phyloP scores from a whole-genome alignment of 2,888 invertebrate species.

The Leptopilina drosophilae region DNA sequence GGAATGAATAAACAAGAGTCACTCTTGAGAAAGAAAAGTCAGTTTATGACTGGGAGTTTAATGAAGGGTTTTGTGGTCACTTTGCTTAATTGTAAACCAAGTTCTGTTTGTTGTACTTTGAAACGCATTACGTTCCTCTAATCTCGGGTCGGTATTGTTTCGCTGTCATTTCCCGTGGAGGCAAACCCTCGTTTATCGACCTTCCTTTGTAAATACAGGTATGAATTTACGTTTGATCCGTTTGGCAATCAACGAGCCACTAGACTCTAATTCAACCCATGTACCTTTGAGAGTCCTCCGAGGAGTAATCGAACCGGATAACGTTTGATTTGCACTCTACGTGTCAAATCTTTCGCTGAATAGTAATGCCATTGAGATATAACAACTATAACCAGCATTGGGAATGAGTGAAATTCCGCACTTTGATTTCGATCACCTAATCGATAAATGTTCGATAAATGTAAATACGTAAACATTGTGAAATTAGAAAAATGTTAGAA shows the following conservation, averaged over 20 bases:
- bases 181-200: conserved; percentile 30
- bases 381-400: too few species aligned
- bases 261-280: conserved; percentile 29
- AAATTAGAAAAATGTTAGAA: too few species aligned
- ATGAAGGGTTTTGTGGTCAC: conserved; percentile 3
- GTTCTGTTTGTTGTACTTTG: conserved; percentile 11
- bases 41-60: conserved; percentile 1
- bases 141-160: conserved; percentile 31
- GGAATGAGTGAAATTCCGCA: not conserved
- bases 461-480: too few species aligned
- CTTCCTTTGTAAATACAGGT: conserved; percentile 38
- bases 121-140: conserved; percentile 33
- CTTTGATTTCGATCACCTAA: not conserved
- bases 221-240: conserved; percentile 40
- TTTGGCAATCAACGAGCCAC: conserved; percentile 33
- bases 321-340: conserved; percentile 39
- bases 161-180: conserved; percentile 23
- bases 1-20: too few species aligned
- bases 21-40: not conserved
- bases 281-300: conserved; percentile 39
- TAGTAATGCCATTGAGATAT: conserved; percentile 26
- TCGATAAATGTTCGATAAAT: too few species aligned
- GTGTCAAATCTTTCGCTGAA: conserved; percentile 36
- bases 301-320: conserved; percentile 39
- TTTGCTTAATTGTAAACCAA: conserved; percentile 26